Evolutionary conservation across 2,888 invertebrate species (phyloP).

Genomic region (Julus scandinavius): DNA sequence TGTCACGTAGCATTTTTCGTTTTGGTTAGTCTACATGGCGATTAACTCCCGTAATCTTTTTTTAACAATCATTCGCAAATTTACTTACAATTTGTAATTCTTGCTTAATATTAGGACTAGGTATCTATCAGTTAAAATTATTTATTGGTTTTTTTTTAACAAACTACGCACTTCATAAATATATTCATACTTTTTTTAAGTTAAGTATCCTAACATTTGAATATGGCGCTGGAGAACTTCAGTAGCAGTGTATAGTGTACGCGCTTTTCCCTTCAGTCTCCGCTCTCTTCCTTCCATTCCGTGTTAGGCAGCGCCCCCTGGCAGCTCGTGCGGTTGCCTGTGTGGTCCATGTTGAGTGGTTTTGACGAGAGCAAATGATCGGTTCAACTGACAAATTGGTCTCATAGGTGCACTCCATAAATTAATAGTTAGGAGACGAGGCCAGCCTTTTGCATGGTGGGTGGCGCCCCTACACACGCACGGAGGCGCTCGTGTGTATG

Average conservation of each 20-base stretch:
- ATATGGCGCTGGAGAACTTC: no score
- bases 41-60: no score
- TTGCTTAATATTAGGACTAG: no score
- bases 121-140: no score
- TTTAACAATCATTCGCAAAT: no score
- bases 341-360: constrained; percentile 49
- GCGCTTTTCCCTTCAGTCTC: neutral
- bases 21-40: no score
- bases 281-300: neutral
- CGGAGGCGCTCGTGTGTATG: constrained; percentile 36
- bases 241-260: neutral
- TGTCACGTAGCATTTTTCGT: no score
- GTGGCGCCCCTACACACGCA: constrained; percentile 50
- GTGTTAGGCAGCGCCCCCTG: constrained; percentile 44
- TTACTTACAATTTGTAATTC: no score
- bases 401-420: constrained; percentile 55
- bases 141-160: no score
- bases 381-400: constrained; percentile 55
- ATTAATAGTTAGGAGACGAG: constrained; percentile 54
- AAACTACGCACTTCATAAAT: no score
- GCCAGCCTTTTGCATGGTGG: constrained; percentile 51
- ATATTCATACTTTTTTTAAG: no score
- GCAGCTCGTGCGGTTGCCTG: constrained; percentile 48
- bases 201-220: no score
- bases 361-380: constrained; percentile 54